Evolutionary conservation across 1,140 invertebrate genomes (phyloP), one percentile per base, ranked within the genome.

Genomic region (Neodiprion lecontei): DNA sequence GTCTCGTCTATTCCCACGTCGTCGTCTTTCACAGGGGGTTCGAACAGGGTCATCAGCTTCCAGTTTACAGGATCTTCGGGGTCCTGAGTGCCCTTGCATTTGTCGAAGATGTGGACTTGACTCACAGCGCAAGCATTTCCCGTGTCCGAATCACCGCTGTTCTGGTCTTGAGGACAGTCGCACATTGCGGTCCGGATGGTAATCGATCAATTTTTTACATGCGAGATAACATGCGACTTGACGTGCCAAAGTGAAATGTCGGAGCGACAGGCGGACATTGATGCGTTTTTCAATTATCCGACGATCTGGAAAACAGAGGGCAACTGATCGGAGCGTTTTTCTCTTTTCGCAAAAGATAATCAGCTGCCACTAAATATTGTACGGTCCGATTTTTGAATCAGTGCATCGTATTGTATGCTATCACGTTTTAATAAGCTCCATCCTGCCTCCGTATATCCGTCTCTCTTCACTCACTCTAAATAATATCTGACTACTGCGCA

Each of bases 171-270:
- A 1, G 70, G 11, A 48, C 79, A 80, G 23, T 82, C 77, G 68
- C 80, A 81, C 79, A 80, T 79, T n/a, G 75, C 73, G 28, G 2
- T 40, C 28, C 2, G 28, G 28, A 40, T 40, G 28, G 28, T 40
- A 40, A 40, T 40, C 28, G 28, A 1, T 40, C 28, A 40, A 40
- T 40, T 40, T 5, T 40, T 40, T 40, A 40, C 28, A 40, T 40
- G 28, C 28, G 28, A 40, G 28, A 40, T 40, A 40, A 40, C 28
- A 5, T 40, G 28, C 28, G 28, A 40, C 28, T 40, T 40, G 28
- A 40, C 28, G 28, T 40, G 28, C 28, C 28, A 40, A 40, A 40
- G 5, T 40, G 28, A 40, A 40, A 40, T 40, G 28, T 40, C 28
- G 5, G 28, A 40, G 28, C 5, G 28, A 40, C 28, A 40, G 28